Conservation (phyloP, 2,113 vertebrate species). For the Muscicapa adusta region DNA sequence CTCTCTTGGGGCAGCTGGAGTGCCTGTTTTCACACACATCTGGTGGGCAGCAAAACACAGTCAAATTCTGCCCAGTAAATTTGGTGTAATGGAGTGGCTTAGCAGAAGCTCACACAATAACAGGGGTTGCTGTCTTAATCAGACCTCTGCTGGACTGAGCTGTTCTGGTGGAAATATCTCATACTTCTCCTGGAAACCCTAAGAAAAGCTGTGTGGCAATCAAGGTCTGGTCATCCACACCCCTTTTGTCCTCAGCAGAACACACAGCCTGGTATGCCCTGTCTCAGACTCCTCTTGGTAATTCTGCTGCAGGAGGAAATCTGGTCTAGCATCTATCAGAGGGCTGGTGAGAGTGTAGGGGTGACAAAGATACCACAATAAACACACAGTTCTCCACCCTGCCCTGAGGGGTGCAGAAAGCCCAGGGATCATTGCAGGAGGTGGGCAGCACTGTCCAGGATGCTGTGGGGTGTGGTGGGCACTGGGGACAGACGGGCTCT, state of each 20-base stretch:
- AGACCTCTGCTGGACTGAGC: not conserved
- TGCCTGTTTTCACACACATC: not conserved
- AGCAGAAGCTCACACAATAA: not conserved
- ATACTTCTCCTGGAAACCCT: not conserved
- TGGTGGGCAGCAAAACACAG: not conserved
- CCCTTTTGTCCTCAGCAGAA: not conserved
- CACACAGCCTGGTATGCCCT: not conserved
- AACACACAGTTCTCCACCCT: fast-evolving
- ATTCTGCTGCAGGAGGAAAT: not conserved
- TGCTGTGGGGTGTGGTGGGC: fast-evolving
- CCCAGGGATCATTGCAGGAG: not conserved
- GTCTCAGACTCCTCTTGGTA: fast-evolving
- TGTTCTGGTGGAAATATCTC: not conserved
- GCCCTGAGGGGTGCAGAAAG: not conserved
- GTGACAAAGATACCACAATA: not conserved
- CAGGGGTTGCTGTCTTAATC: not conserved
- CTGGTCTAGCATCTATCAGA: not conserved
- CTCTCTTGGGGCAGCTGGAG: not conserved
- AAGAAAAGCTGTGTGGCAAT: not conserved
- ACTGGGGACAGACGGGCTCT: fast-evolving
- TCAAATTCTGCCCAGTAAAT: not conserved
- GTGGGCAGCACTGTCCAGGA: fast-evolving
- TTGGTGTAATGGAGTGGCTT: fast-evolving
- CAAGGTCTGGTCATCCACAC: no score
- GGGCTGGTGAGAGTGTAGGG: not conserved